Evolutionary conservation across 2,113 vertebrate species (phyloP), one percentile per base, ranked within the genome.

Genomic region (Sigmodon hispidus): DNA sequence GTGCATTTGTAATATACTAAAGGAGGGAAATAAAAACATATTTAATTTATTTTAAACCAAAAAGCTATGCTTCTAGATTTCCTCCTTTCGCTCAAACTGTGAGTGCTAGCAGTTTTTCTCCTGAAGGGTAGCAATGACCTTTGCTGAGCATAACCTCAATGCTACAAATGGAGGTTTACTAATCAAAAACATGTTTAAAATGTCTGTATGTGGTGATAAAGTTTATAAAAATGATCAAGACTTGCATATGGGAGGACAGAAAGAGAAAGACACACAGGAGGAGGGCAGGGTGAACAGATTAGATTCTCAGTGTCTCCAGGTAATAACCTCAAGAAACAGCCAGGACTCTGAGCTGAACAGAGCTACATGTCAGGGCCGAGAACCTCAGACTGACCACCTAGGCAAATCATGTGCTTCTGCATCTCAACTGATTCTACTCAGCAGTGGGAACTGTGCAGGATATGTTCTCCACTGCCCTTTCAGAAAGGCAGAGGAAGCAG

Each of bases 341-440:
- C n/a, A 40, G 0, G 3, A 12, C 21, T 91, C 86, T 87, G 73
- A 1, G 83, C 36, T 91, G 48, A 92, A 80, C 1, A 40, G 31
- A 93, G 24, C 26, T 84, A 69, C 77, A 63, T 36, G 61, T 84
- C 13, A 21, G 17, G 4, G 65, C 10, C 77, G 50, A 21, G 11
- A 26, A 77, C 67, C 43, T 11, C 29, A 87, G 57, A 83, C 48
- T 85, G 21, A 3, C 21, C 76, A 22, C 21, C n/a, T 10, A 40
- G 48, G 61, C 22, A 67, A 65, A 7, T 34, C 31, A 34, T 0
- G 12, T 31, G 48, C 40, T 50, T 89, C 88, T 17, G 5, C 67
- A 59, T 43, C 29, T 86, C 50, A 88, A 85, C 26, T 65, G 10
- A 91, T 26, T 93, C 65, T 80, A 90, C 43, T 80, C n/a, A 45